These are phyloP conservation scores for Scelioninae gen. 1 DNA, from an alignment of 2,888 invertebrate genomes.

Conservation along the genomic window DNA sequence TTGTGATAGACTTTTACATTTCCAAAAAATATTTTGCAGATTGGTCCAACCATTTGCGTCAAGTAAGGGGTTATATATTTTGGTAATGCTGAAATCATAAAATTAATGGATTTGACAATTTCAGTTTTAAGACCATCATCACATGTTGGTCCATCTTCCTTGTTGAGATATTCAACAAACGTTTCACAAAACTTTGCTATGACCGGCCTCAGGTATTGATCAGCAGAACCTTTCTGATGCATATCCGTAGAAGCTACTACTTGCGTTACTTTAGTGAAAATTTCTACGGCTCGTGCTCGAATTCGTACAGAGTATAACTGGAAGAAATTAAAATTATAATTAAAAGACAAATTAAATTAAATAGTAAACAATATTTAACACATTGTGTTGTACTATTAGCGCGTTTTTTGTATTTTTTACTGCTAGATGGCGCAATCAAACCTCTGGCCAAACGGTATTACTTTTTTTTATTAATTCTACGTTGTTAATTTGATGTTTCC, in stretches of 20 bases:
- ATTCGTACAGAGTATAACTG: conserved; percentile 87
- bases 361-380: too few relatives aligned
- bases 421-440: too few relatives aligned
- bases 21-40: conserved; percentile 89
- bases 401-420: too few relatives aligned
- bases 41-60: conserved; percentile 87
- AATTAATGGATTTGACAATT: conserved; percentile 87
- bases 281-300: conserved; percentile 88
- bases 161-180: conserved; percentile 86
- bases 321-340: too few relatives aligned
- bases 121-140: conserved; percentile 88
- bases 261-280: conserved; percentile 87
- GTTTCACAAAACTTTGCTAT: conserved; percentile 88
- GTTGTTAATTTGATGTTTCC: too few relatives aligned
- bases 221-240: conserved; percentile 86
- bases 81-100: conserved; percentile 87
- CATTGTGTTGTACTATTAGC: too few relatives aligned
- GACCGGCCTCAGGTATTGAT: conserved; percentile 88
- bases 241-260: conserved; percentile 86
- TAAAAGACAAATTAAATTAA: too few relatives aligned
- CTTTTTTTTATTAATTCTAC: too few relatives aligned
- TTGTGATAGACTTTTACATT: conserved; percentile 88
- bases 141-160: conserved; percentile 85
- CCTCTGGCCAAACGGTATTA: too few relatives aligned
- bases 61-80: conserved; percentile 87